Base-by-base conservation (phyloP, 2,113 vertebrate species). In the Ceyx melanurus region DNA sequence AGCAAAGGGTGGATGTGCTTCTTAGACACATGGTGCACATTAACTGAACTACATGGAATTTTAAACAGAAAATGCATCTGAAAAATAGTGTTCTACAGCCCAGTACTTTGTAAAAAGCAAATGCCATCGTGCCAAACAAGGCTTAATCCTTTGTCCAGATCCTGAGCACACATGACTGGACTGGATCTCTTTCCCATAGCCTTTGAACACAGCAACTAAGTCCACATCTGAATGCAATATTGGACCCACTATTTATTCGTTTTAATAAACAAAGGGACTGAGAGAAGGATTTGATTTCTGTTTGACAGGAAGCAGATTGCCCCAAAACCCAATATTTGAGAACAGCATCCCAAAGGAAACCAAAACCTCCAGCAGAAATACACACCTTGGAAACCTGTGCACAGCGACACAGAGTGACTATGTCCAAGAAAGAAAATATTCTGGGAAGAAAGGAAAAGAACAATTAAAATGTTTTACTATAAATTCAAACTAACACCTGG, bases 341-440 rank as follows among this genome's bases (percentile, higher is more conserved):
- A 89, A 78, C 0, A 48, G 25, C 13, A 78, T 62, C 54, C 50
- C 31, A 84, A 54, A 42, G 15, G 54, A 79, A 87, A 67, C 2
- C 26, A 64, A 81, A 54, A 56, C 33, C 4, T 46, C n/a, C n/a
- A 40, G 57, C 28, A 94, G 93, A 76, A 94, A 95, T 53, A 96
- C 92, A 26, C 98, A 99, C 99, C 99, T 99, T 99, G 83, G 99
- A 99, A 91, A 99, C 99, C 96, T 99, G 99, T 85, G 99, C 99
- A 96, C 99, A 99, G 92, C 98, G 98, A 96, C 99, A 99, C 88
- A 99, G 97, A 80, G 99, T 99, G 87, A 99, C 98, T 97, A 99
- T 99, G 93, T 99, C 99, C 96, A 99, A 97, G 97, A 99, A 99
- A 96, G 99, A 99, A 98, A 99, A 99, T 98, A 99, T 99, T 98